Conservation (phyloP, 2,888 invertebrate species). For the Drosophila infuscata region DNA sequence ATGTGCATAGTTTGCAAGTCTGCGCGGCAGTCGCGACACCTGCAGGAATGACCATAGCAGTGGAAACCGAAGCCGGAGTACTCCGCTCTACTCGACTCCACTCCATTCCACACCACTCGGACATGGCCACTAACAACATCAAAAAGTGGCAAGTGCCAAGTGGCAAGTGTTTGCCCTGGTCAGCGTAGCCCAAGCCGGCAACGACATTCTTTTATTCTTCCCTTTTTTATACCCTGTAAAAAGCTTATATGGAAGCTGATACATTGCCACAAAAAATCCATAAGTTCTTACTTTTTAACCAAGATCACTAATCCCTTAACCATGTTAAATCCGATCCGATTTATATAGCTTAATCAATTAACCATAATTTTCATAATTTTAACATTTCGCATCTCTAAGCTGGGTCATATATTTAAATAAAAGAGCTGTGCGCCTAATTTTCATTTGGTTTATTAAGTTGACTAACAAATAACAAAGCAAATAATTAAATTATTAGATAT, state of each 20-base stretch:
- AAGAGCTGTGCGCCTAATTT: no score
- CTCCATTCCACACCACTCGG: constrained; percentile 28
- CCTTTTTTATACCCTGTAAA: background rate
- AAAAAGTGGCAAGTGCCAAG: constrained; percentile 77
- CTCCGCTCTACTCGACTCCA: background rate
- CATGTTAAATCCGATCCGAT: background rate
- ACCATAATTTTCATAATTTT: no score
- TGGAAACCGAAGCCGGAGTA: background rate
- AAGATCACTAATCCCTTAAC: background rate
- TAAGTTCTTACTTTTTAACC: background rate
- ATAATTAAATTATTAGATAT: no score
- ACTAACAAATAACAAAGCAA: no score
- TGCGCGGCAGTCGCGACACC: constrained; percentile 75
- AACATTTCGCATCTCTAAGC: no score
- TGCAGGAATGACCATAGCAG: constrained; percentile 62
- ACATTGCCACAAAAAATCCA: background rate
- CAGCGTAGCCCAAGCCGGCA: constrained; percentile 38
- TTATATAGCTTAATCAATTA: background rate
- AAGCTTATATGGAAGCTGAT: background rate
- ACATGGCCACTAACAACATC: constrained; percentile 81
- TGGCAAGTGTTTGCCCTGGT: constrained; percentile 78
- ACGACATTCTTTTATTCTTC: constrained; percentile 28
- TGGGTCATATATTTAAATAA: no score
- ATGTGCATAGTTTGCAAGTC: constrained; percentile 80
- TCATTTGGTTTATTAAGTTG: no score